These are phyloP conservation scores for Anastatus disparis DNA, from an alignment of 1,140 invertebrate genomes.

Conservation along the genomic window DNA sequence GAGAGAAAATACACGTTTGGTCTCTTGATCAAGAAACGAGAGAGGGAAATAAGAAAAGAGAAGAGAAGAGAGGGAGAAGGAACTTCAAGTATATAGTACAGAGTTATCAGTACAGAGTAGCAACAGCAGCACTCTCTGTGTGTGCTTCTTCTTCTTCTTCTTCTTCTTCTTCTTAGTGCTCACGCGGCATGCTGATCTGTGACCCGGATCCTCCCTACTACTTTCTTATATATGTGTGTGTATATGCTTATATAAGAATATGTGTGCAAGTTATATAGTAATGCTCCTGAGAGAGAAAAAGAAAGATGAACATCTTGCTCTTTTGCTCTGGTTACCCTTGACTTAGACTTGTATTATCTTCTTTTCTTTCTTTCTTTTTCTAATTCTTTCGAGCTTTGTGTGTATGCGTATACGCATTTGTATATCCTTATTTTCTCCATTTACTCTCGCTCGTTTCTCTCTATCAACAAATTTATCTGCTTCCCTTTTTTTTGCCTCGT, in stretches of 20 bases:
- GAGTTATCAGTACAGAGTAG: background rate
- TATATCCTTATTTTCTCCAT: background rate
- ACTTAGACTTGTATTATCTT: background rate
- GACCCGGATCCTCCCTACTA: slow-evolving; percentile 68
- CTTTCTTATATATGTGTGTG: slow-evolving; percentile 8
- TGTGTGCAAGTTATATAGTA: too few relatives aligned
- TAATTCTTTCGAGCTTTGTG: slow-evolving; percentile 29
- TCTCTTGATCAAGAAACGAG: too few relatives aligned
- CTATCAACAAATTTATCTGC: background rate
- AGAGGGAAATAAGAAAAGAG: too few relatives aligned
- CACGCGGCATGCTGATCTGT: slow-evolving; percentile 63
- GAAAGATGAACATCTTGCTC: slow-evolving; percentile 21
- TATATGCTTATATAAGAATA: slow-evolving; percentile 31
- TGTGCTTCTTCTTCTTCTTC: too few relatives aligned
- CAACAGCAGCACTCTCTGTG: slow-evolving; percentile 34
- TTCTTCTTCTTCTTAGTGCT: slow-evolving; percentile 50
- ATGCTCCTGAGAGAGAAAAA: slow-evolving; percentile 10
- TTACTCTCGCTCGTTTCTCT: background rate
- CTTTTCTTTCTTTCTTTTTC: slow-evolving; percentile 7
- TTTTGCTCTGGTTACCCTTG: slow-evolving; percentile 41
- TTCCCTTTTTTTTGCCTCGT: background rate
- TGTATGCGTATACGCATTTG: background rate
- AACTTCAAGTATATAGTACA: too few relatives aligned
- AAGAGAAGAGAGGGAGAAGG: too few relatives aligned
- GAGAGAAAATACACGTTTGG: background rate